Evolutionary conservation across 2,113 vertebrate species (phyloP), one percentile per base, ranked within the genome.

Genomic region (Eonycteris spelaea): DNA sequence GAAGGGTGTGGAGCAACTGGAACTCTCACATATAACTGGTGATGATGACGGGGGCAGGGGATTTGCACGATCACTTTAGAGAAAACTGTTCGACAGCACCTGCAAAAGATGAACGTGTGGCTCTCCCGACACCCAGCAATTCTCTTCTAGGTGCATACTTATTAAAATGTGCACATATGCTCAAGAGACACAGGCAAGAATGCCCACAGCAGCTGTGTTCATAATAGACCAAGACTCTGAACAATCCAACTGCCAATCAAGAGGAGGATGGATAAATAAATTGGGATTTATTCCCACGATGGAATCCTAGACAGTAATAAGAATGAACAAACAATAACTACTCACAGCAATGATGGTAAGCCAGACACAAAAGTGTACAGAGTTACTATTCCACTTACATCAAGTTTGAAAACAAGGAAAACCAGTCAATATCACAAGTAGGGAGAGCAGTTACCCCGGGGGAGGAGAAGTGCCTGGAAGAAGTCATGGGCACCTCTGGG

Each of bases 331-430:
- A 16, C 3, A 5, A 22, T 12, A 30, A 12, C 21, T 11, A 16
- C 15, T 16, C 9, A 43, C 57, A 67, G 24, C 16, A 16, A 6
- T 0, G 21, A 61, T 1, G 28, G n/a, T 11, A 65, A 79, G 43
- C 33, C 80, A 78, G 63, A 21, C 16, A 33, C 12, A 16, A 48
- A 5, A 22, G 28, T 0, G 3, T 2, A n/a, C 5, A 9, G 2
- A 26, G 2, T n/a, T 19, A 7, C 2, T 2, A 57, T 22, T 68
- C 55, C 43, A n/a, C 28, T 26, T 11, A 24, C 0, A 28, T 26
- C 43, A n/a, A 57, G 68, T 79, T 92, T 79, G 48, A 79, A 92
- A 80, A 38, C 53, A 79, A 73, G 78, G 89, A 55, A 63, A 68
- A 53, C 38, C 12, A 11, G 38, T 10, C 80, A 11, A 26, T 10